phyloP scores from a whole-genome alignment of 2,797 vertebrate species.

The Synaphobranchus kaupii region DNA sequence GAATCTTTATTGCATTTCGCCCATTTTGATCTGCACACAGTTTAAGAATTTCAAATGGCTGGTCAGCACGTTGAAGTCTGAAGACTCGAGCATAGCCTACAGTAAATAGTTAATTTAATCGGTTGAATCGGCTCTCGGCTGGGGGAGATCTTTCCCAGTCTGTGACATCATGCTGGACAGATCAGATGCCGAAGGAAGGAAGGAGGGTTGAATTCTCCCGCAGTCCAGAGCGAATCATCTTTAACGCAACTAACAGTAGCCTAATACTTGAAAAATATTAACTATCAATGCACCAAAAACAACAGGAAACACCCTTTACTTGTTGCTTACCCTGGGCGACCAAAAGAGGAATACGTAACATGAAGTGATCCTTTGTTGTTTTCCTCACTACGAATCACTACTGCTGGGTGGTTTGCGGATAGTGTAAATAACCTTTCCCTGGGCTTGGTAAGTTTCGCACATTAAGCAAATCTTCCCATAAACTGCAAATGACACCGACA shows the following conservation, averaged over 20 bases:
- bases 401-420: background rate
- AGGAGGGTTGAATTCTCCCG: background rate
- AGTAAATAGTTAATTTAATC: background rate
- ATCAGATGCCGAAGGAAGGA: background rate
- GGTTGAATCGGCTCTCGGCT: background rate
- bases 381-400: background rate
- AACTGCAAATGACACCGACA: background rate
- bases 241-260: background rate
- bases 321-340: background rate
- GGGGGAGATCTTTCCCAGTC: background rate
- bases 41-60: no score
- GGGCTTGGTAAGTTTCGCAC: conserved; percentile 6
- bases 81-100: background rate
- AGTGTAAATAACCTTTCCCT: background rate
- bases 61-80: background rate
- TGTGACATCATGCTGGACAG: conserved; percentile 14
- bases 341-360: background rate
- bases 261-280: background rate
- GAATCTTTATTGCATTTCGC: no score
- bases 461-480: background rate
- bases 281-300: background rate
- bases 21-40: no score
- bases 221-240: background rate
- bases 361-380: background rate
- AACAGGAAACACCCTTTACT: background rate